phyloP scores from a whole-genome alignment of 30 jellyfish, hydroid and myxozoan genomes.

The Rhopilema esculentum region DNA sequence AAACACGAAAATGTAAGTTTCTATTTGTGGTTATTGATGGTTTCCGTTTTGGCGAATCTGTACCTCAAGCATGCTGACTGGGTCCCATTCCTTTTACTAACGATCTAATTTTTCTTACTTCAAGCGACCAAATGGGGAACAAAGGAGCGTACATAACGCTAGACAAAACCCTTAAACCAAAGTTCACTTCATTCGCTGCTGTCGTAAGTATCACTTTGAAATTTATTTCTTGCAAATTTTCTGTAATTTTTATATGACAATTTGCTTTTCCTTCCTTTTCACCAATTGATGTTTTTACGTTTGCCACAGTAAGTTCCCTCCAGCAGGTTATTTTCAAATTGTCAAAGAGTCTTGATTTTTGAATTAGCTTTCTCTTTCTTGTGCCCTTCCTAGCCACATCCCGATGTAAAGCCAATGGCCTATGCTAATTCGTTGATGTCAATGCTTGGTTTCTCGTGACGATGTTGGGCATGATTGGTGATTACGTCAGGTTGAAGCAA shows the following conservation, averaged over 20 bases:
- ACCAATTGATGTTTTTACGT: no score
- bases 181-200: conserved; percentile 88
- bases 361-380: no score
- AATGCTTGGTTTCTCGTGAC: conserved; percentile 85
- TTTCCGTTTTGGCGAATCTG: background rate
- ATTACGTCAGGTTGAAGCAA: background rate
- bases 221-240: background rate
- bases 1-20: no score
- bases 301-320: no score
- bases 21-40: no score
- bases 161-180: conserved; percentile 82
- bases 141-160: conserved; percentile 97
- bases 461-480: background rate
- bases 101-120: conserved; percentile 9
- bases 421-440: conserved; percentile 97
- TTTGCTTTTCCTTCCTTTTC: background rate
- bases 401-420: conserved; percentile 98
- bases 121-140: conserved; percentile 99
- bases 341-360: no score
- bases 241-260: background rate
- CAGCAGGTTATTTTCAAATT: no score
- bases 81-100: no score
- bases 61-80: no score
- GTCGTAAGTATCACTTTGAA: conserved; percentile 73
- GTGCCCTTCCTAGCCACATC: conserved; percentile 88